These are phyloP conservation scores for Vespertilio murinus DNA, from an alignment of 2,797 vertebrate genomes.

Conservation along the genomic window DNA sequence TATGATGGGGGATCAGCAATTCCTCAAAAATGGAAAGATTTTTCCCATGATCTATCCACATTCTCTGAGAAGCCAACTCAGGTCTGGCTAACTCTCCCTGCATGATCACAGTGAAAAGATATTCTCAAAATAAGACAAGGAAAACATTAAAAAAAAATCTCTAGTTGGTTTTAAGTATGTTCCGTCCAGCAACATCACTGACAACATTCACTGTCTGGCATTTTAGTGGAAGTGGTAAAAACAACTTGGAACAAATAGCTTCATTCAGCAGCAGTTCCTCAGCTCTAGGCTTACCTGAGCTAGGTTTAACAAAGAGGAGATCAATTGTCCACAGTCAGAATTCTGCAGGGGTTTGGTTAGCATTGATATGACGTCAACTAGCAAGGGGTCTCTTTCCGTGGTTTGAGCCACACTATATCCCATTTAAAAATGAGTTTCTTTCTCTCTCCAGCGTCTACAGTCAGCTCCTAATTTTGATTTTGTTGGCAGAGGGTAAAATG, in stretches of 20 bases:
- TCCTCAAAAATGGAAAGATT: constrained; percentile 30
- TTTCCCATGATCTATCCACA: constrained; percentile 4
- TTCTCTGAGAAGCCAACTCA: background rate
- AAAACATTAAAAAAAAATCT: background rate
- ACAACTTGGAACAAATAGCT: constrained; percentile 7
- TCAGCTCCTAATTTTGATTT: constrained; percentile 24
- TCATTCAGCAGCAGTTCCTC: constrained; percentile 4
- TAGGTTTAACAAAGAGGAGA: background rate
- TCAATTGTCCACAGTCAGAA: background rate
- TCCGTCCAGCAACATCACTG: background rate
- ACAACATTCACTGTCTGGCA: background rate
- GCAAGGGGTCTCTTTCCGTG: background rate
- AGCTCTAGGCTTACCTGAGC: background rate
- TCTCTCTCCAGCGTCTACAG: background rate
- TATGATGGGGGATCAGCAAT: background rate
- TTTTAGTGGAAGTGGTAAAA: constrained; percentile 47
- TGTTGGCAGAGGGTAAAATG: constrained; percentile 12
- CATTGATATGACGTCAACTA: background rate
- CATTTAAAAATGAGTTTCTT: constrained; percentile 42
- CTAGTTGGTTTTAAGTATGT: constrained; percentile 1
- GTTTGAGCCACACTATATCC: background rate
- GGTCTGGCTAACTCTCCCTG: background rate
- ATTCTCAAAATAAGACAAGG: constrained; percentile 48
- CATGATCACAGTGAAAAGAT: background rate
- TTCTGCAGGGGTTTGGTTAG: background rate